A percentile compares a stretch with the other conserved stretches of the same genome.
Evolutionary conservation across 2,888 invertebrate species (phyloP).

Genomic region (Drosophila prostipennis): DNA sequence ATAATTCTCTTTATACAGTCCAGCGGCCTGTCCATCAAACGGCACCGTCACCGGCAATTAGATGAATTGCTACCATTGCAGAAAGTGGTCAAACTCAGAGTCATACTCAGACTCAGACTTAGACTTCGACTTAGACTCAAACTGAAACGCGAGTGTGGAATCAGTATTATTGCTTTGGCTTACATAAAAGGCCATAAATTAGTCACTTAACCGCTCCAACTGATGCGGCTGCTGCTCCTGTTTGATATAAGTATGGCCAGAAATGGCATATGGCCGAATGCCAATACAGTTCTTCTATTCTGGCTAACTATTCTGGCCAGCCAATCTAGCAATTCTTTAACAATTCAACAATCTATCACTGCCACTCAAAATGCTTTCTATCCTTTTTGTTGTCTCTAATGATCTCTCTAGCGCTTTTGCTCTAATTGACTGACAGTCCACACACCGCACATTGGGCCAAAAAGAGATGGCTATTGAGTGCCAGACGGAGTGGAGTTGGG

Average conservation of each 20-base stretch:
- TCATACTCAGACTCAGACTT: not conserved
- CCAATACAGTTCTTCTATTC: slow-evolving; percentile 47
- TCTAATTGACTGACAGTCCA: slow-evolving; percentile 63
- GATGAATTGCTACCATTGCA: slow-evolving; percentile 50
- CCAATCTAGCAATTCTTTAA: slow-evolving; percentile 49
- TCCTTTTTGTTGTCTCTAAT: slow-evolving; percentile 50
- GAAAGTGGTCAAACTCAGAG: slow-evolving; percentile 37
- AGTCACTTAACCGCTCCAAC: slow-evolving; percentile 70
- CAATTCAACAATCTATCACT: slow-evolving; percentile 71
- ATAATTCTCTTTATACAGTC: slow-evolving; percentile 35
- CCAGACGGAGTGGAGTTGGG: not conserved
- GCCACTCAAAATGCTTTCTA: slow-evolving; percentile 66
- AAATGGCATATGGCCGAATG: slow-evolving; percentile 67
- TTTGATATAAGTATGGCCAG: slow-evolving; percentile 68
- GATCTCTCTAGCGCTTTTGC: slow-evolving; percentile 64
- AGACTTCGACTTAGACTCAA: slow-evolving; percentile 26
- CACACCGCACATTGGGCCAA: not conserved
- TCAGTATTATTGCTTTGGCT: slow-evolving; percentile 54
- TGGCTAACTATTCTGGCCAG: slow-evolving; percentile 42
- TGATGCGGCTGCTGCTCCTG: slow-evolving; percentile 57
- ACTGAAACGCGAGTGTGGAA: slow-evolving; percentile 59
- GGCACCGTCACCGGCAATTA: slow-evolving; percentile 52
- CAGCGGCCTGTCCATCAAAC: slow-evolving; percentile 46
- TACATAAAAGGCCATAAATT: slow-evolving; percentile 79
- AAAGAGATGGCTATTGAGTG: slow-evolving; percentile 7